Conservation (phyloP, 1,140 invertebrate species). For the Ceratitis capitata region DNA sequence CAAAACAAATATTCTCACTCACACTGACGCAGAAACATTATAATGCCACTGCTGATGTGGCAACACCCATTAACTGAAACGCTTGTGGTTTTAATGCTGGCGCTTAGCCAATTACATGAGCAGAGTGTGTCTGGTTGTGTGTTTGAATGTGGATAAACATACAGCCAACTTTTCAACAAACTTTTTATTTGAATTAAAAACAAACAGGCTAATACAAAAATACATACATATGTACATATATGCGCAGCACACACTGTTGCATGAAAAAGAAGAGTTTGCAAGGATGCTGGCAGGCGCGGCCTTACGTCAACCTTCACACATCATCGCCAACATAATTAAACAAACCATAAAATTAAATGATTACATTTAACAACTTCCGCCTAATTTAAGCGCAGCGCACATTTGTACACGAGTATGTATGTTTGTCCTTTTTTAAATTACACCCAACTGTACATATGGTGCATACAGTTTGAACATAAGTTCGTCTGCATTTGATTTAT, state of each 20-base stretch:
- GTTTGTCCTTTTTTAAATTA: background rate
- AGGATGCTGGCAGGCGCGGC: background rate
- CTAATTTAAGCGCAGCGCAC: background rate
- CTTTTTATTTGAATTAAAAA: constrained; percentile 30
- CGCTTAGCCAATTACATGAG: constrained; percentile 13
- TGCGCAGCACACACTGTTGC: background rate
- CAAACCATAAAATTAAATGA: constrained; percentile 25
- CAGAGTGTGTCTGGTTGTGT: background rate
- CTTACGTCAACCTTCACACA: background rate
- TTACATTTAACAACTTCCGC: constrained; percentile 30
- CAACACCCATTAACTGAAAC: background rate
- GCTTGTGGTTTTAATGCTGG: background rate
- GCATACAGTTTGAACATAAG: background rate
- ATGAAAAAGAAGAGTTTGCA: background rate
- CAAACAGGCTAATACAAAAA: background rate
- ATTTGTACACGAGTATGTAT: background rate
- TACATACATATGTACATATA: background rate
- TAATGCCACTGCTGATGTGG: constrained; percentile 5
- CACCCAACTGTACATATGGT: background rate
- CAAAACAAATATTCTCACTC: background rate
- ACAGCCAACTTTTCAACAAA: background rate
- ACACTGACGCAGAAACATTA: background rate
- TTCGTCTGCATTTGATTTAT: background rate
- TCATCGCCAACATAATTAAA: constrained; percentile 33
- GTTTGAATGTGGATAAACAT: background rate